Conservation (phyloP, 2,797 vertebrate species). For the Kryptolebias ocellatus region DNA sequence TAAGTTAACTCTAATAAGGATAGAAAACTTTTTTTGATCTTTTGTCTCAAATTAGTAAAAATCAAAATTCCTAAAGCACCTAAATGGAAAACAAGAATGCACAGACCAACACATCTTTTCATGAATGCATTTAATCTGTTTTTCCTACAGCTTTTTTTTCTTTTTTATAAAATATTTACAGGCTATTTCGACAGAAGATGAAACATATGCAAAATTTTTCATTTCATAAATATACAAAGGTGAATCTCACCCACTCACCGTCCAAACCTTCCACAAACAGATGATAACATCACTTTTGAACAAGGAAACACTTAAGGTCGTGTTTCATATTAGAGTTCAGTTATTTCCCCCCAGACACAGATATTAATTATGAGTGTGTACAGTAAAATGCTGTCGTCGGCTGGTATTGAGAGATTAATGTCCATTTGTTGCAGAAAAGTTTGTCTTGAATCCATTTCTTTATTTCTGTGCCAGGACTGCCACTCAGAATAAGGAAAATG, state of each 20-base stretch:
- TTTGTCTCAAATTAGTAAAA: background rate
- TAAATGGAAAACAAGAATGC: background rate
- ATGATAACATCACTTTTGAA: background rate
- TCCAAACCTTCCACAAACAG: constrained; percentile 29
- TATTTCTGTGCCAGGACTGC: constrained; percentile 20
- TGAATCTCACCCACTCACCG: constrained; percentile 28
- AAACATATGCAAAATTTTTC: constrained; percentile 34
- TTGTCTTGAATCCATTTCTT: constrained; percentile 15
- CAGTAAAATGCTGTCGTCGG: constrained; percentile 3
- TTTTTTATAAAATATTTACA: constrained; percentile 67
- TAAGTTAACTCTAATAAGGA: too few species aligned
- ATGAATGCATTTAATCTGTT: constrained; percentile 63
- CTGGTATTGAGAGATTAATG: constrained; percentile 6
- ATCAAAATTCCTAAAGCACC: background rate
- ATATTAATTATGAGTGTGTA: constrained; percentile 8
- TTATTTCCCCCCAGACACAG: constrained; percentile 1
- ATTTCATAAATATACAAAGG: constrained; percentile 46
- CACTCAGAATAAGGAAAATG: constrained; percentile 21
- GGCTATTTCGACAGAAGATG: constrained; percentile 39
- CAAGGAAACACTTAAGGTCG: constrained; percentile 23
- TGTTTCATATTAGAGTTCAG: constrained; percentile 25
- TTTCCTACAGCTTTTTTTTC: constrained; percentile 30
- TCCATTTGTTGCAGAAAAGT: constrained; percentile 27
- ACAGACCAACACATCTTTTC: constrained; percentile 28
- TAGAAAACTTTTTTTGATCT: background rate